Evolutionary conservation across 2,113 vertebrate species (phyloP).

Genomic region (Piprites chloris): DNA sequence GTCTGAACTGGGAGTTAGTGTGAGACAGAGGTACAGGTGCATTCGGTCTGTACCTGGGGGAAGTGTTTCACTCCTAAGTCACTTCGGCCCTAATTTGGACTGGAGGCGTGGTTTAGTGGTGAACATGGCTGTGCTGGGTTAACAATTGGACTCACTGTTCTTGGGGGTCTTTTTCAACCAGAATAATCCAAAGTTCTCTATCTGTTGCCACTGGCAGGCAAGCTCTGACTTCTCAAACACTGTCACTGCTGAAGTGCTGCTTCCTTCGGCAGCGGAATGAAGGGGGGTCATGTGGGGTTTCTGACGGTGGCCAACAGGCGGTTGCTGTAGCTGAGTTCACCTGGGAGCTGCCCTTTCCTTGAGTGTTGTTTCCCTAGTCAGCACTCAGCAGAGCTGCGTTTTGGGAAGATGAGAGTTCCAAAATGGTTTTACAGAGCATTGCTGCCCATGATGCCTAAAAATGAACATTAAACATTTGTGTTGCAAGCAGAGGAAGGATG

Average conservation of each 20-base stretch:
- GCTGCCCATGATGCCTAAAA: not conserved
- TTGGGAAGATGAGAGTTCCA: not conserved
- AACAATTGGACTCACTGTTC: not conserved
- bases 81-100: not conserved
- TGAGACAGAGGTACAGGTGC: not conserved
- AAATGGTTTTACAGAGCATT: not conserved
- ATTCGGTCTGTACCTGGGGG: not conserved
- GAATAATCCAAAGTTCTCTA: not conserved
- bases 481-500: not conserved
- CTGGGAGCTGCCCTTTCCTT: not conserved
- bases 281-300: accelerated
- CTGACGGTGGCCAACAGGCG: not conserved
- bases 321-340: not conserved
- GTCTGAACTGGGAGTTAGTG: not conserved
- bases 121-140: not conserved
- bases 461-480: not conserved
- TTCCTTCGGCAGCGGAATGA: not conserved
- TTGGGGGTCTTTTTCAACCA: not conserved
- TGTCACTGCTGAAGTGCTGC: not conserved
- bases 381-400: accelerated
- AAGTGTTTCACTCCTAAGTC: not conserved
- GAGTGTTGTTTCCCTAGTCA: not conserved
- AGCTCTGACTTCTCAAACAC: not conserved
- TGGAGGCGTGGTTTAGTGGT: not conserved
- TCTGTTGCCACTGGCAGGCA: not conserved